Conservation (phyloP, 30 jellyfish, hydroid and myxozoan species). For the Hydractinia symbiolongicarpus region DNA sequence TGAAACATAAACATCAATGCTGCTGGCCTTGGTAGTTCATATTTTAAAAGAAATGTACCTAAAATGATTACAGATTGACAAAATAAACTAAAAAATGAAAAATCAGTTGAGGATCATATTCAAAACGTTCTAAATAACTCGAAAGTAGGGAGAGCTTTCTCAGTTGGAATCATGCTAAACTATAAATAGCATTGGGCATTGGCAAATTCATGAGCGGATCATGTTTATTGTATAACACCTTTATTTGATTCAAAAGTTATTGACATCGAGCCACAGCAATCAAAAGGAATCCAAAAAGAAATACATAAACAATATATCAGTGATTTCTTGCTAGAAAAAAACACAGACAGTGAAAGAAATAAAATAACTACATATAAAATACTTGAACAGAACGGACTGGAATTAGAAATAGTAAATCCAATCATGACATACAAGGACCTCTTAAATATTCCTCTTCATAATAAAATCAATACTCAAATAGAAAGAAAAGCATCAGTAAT, state of each 20-base stretch:
- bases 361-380: too few species aligned
- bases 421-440: too few species aligned
- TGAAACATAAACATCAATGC: neutral
- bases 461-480: too few species aligned
- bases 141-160: neutral
- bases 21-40: neutral
- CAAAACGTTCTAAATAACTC: neutral
- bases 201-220: neutral
- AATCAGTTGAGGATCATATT: constrained; percentile 5
- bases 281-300: too few species aligned
- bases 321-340: too few species aligned
- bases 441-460: too few species aligned
- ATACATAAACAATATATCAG: too few species aligned
- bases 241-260: neutral
- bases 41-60: constrained; percentile 18
- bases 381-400: too few species aligned
- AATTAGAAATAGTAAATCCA: too few species aligned
- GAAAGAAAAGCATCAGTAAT: too few species aligned
- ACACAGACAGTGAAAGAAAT: too few species aligned
- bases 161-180: neutral
- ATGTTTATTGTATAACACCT: neutral
- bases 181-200: neutral
- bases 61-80: neutral
- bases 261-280: too few species aligned
- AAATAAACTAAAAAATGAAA: neutral